phyloP scores from a whole-genome alignment of 2,113 vertebrate species.

The Syngnathus floridae region DNA sequence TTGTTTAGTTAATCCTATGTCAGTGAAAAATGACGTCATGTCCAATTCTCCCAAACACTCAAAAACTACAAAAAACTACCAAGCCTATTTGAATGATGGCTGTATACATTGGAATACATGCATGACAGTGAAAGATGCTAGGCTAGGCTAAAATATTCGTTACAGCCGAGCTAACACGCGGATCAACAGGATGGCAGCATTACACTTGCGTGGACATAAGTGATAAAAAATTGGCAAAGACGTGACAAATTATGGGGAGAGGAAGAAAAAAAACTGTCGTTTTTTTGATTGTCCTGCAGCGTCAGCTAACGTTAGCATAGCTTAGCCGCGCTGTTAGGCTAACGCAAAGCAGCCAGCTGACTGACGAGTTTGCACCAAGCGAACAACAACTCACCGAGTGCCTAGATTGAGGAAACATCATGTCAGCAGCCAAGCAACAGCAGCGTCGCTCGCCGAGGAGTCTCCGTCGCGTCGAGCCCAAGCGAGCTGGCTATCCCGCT shows the following conservation, averaged over 20 bases:
- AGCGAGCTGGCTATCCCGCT: slow-evolving; percentile 47
- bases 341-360: background rate
- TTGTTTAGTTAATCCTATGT: background rate
- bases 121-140: background rate
- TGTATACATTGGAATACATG: background rate
- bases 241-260: slow-evolving; percentile 4
- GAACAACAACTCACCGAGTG: slow-evolving; percentile 70
- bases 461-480: slow-evolving; percentile 23
- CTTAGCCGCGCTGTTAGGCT: slow-evolving; percentile 15
- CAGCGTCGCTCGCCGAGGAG: slow-evolving; percentile 32
- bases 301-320: slow-evolving; percentile 40
- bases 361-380: slow-evolving; percentile 28
- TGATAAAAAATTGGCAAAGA: background rate
- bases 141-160: background rate
- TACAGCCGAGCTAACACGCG: background rate
- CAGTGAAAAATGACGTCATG: background rate
- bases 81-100: background rate
- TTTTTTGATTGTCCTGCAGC: slow-evolving; percentile 13
- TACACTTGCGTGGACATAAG: background rate
- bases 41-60: background rate
- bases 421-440: slow-evolving; percentile 61
- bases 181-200: background rate
- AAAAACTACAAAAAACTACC: background rate
- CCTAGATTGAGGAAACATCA: slow-evolving; percentile 81
- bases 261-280: slow-evolving; percentile 16